Percentiles rank a stretch among this genome's conserved stretches.
phyloP scores from a whole-genome alignment of 2,113 vertebrate species.

The Laterallus jamaicensis region DNA sequence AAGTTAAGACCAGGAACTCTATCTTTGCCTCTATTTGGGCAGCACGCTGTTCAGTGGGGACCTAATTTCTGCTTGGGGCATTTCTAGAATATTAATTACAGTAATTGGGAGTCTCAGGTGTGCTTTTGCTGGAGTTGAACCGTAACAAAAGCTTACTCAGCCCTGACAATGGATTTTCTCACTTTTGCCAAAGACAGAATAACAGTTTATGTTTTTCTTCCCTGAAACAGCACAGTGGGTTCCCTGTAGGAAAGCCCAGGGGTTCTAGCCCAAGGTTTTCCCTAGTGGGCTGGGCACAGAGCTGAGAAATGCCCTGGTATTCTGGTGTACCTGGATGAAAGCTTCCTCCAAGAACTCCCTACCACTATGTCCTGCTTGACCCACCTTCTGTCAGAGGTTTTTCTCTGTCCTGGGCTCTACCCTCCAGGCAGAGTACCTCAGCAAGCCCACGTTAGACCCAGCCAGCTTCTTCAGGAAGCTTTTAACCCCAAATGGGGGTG shows the following conservation, averaged over 20 bases:
- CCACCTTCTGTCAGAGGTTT: not conserved
- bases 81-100: slow-evolving; percentile 9
- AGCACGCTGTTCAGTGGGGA: slow-evolving; percentile 5
- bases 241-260: not conserved
- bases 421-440: not conserved
- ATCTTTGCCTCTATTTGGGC: not conserved
- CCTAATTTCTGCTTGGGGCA: slow-evolving; percentile 3
- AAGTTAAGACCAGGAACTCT: not conserved
- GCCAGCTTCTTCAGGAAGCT: not conserved
- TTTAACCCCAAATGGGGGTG: not conserved
- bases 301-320: not conserved
- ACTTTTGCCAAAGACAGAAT: not conserved
- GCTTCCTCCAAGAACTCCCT: not conserved
- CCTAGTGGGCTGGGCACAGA: not conserved
- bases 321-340: not conserved
- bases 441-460: not conserved
- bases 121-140: slow-evolving; percentile 30
- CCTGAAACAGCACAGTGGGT: not conserved
- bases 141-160: not conserved
- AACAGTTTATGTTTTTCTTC: not conserved
- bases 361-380: not conserved
- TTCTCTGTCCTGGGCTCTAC: not conserved
- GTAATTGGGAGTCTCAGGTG: slow-evolving; percentile 37
- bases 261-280: not conserved
- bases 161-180: not conserved